Base-by-base conservation (phyloP, 2,888 invertebrate genomes). In the Nowickia ferox region DNA sequence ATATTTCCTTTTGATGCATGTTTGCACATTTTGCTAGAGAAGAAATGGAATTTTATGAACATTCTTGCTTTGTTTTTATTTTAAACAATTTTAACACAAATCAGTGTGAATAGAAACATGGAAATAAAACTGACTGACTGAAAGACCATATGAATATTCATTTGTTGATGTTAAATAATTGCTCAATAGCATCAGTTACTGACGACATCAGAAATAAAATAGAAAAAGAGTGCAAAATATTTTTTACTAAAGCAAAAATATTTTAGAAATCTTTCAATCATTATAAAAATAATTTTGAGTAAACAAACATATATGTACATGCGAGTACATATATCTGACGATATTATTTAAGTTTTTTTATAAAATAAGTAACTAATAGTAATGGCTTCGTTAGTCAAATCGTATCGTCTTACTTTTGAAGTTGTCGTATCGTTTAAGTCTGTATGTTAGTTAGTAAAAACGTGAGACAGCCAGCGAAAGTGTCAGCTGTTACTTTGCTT, bases 21-120 rank as follows among this genome's bases (percentile, higher is more conserved):
- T 75, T 75, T 51, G 3, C 17, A 69, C 48, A 76, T 69, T 30
- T 68, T 61, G 46, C 53, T 46, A 55, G 68, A 61, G 61, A 61
- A 61, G 61, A 75, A 75, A 69, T 74, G 65, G 61, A 82, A 82
- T 76, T 82, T 69, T 40, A 75, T 81, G 66, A 68, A 68, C 42
- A 74, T 57, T 68, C 53, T 79, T 71, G n/a, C 53, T 53, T 68
- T 72, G 63, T 61, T 75, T 55, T 63, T 53, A 38, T 40, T 46
- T 69, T 9, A 40, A 19, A 11, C 44, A 40, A 17, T 55, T 71
- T 71, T 63, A 40, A 71, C 79, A 71, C 53, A 72, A 79, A 79
- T 79, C 79, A 71, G 79, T 63, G 79, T 55, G 53, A 71, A 81
- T 22, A 42, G 22, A 66, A 65, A 65, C 79, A 79, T 61, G n/a